Evolutionary conservation across 1,140 invertebrate species (phyloP), one percentile per base, ranked within the genome.

Genomic region (Ephestia elutella): DNA sequence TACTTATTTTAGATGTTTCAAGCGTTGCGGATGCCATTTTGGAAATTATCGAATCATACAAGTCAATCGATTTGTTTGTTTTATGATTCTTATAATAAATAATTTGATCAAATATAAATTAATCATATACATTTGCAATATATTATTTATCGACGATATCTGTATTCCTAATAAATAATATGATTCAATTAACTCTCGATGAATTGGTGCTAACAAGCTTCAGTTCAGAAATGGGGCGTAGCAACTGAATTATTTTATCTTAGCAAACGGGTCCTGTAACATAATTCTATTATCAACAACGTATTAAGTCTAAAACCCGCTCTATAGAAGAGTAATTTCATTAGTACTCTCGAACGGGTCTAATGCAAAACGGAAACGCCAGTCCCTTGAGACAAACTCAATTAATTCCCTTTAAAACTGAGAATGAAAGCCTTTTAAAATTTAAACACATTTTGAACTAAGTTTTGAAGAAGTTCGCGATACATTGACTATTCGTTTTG

Each of bases 321-420:
- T 49, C 56, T 35, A 58, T 58, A 74, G 79, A 79, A 75, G 71
- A 70, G 71, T 82, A 83, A 85, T 78, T 83, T 71, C 61, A 78
- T 84, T 83, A 86, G 75, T 75, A 68, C 38, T 62, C 63, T 57
- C 66, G 70, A 78, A 70, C 70, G 73, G 73, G 72, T 75, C 78
- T 85, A 85, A 85, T 82, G 79, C 74, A 78, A 79, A 81, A 65
- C 80, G 77, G 83, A 84, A 84, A 73, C 75, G 69, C 66, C 68
- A 56, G 73, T 80, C 82, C 82, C 78, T 73, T 73, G 78, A 84
- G 79, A 81, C 77, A 84, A 87, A 87, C 79, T 85, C 83, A 81
- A 85, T 86, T 86, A 85, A 82, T 84, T 76, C 80, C 71, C 75
- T 82, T 77, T 75, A 76, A 75, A 80, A 79, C 68, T 77, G 71